Base-by-base conservation (phyloP, 2,113 vertebrate genomes). In the Saimiri boliviensis region DNA sequence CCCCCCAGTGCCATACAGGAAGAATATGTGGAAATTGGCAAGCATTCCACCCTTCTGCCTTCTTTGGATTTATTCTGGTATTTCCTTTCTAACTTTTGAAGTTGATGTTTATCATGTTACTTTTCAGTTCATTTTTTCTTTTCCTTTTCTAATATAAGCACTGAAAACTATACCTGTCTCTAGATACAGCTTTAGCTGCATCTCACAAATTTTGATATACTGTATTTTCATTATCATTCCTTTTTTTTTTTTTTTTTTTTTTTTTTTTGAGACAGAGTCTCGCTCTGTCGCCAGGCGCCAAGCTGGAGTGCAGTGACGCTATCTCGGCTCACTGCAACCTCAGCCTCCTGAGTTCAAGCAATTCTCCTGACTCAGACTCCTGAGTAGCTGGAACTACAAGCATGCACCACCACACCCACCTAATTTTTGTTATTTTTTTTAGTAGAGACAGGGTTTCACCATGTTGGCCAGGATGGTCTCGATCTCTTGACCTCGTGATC, bases 191-290 rank as follows among this genome's bases (percentile, higher is more conserved):
- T 60, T 87, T 74, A 91, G 70, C 89, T 87, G 23, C 25, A 74
- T 49, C 58, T 20, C 82, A 80, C 32, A 82, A 12, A 70, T 56
- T 35, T 30, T 45, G 49, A 58, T 85, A n/a, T 58, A 32, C 70
- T 86, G 9, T 90, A 54, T 73, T 93, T 89, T 92, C 42, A 85
- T 73, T 47, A 85, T 86, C 74, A 52, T 81, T 93, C 30, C 35
- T 0, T 47, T 84, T 27, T 93, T 52, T 52, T 14, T 49, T 49
- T 49, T 52, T n/a, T n/a, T n/a, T n/a, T n/a, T n/a, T n/a, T 52
- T 52, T 52, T 52, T 52, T 52, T 52, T 17, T 52, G 52, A 52
- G 16, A 52, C 52, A 52, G 52, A 52, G 16, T 52, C 52, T 52
- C 5, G 5, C 52, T 52, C 16, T 52, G 16, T 52, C 4, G 16